Evolutionary conservation across 2,888 invertebrate genomes (phyloP).

Genomic region (Hymenopus coronatus): DNA sequence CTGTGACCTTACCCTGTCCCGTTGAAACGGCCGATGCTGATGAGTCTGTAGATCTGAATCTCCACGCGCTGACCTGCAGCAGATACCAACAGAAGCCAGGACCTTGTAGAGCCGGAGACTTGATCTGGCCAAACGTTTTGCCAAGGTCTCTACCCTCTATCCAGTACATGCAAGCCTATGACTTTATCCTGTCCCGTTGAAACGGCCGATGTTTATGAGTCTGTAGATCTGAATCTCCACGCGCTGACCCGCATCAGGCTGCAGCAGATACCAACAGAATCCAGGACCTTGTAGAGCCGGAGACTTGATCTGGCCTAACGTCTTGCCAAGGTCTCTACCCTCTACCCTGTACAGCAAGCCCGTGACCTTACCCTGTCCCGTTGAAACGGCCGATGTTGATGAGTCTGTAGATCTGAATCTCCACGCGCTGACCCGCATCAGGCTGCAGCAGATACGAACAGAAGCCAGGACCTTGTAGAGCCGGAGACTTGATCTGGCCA

Average conservation of each 20-base stretch:
- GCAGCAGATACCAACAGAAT: constrained; percentile 67
- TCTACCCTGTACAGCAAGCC: too few species aligned
- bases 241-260: constrained; percentile 69
- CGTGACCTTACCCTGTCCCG: constrained; percentile 61
- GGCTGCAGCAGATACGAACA: constrained; percentile 72
- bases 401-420: constrained; percentile 71
- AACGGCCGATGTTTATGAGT: constrained; percentile 66
- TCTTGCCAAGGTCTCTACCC: too few species aligned
- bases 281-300: constrained; percentile 70
- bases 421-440: constrained; percentile 69
- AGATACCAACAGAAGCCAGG: constrained; percentile 69
- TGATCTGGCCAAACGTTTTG: constrained; percentile 72
- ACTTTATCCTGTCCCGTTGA: constrained; percentile 70
- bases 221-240: constrained; percentile 75
- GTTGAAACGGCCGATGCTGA: constrained; percentile 69
- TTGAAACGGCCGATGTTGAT: constrained; percentile 70
- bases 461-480: constrained; percentile 65
- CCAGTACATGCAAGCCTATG: too few species aligned
- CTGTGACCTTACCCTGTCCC: constrained; percentile 62
- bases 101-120: constrained; percentile 70
- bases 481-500: constrained; percentile 74
- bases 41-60: constrained; percentile 69
- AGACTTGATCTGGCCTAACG: constrained; percentile 74
- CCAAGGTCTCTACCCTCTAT: too few species aligned
- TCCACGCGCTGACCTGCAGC: constrained; percentile 71